Percentiles rank a stretch among this genome's conserved stretches.
phyloP scores from a whole-genome alignment of 2,888 invertebrate species.

The Agriopis marginaria region DNA sequence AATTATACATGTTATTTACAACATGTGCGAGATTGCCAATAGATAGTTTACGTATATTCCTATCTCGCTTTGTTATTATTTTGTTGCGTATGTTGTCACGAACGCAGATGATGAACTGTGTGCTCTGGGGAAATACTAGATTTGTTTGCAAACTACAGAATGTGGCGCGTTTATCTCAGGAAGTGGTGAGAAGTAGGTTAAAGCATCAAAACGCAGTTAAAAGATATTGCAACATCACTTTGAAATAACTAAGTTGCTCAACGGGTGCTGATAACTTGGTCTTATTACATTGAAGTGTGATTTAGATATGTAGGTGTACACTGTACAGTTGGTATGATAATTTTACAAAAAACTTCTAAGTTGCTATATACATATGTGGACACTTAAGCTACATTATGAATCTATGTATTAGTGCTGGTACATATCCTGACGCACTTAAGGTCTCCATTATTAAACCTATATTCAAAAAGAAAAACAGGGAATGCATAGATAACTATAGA shows the following conservation, averaged over 20 bases:
- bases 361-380: too few relatives aligned
- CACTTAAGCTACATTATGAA: too few relatives aligned
- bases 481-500: too few relatives aligned
- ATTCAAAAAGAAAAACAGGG: too few relatives aligned
- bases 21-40: slow-evolving; percentile 61
- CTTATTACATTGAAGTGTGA: background rate
- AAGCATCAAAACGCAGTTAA: slow-evolving; percentile 29
- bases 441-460: too few relatives aligned
- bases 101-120: slow-evolving; percentile 30
- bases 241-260: slow-evolving; percentile 24
- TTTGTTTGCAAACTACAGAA: slow-evolving; percentile 35
- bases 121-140: slow-evolving; percentile 39
- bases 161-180: slow-evolving; percentile 36
- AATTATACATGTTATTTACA: slow-evolving; percentile 68
- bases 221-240: slow-evolving; percentile 32
- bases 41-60: slow-evolving; percentile 46
- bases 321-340: too few relatives aligned
- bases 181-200: slow-evolving; percentile 38
- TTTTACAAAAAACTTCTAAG: too few relatives aligned
- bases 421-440: too few relatives aligned
- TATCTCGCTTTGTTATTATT: slow-evolving; percentile 35
- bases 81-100: slow-evolving; percentile 34
- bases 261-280: slow-evolving; percentile 19
- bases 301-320: too few relatives aligned
- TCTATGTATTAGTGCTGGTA: too few relatives aligned